Conservation (phyloP, 2,888 invertebrate species). For the Hofmannophila pseudospretella region DNA sequence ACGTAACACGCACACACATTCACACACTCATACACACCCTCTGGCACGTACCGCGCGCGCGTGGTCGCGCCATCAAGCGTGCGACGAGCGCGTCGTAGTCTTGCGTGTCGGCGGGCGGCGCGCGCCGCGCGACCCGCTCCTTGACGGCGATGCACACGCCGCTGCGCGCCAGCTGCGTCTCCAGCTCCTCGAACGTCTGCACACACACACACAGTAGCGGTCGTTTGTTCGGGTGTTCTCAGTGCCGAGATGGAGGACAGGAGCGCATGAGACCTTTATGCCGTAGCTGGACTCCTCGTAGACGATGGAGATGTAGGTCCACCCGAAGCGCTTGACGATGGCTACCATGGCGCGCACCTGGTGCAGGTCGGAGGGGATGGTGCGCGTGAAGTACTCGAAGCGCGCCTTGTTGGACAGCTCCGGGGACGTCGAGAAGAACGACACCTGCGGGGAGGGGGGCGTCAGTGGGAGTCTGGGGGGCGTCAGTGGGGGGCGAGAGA, state of each 20-base stretch:
- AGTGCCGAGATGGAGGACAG: neutral
- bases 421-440: conserved; percentile 95
- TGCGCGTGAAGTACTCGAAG: conserved; percentile 95
- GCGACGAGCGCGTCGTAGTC: conserved; percentile 92
- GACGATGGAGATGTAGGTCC: conserved; percentile 96
- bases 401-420: conserved; percentile 95
- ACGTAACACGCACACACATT: too few relatives aligned
- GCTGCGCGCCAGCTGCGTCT: conserved; percentile 87
- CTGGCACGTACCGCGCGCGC: conserved; percentile 86
- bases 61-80: conserved; percentile 87
- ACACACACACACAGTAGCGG: too few relatives aligned
- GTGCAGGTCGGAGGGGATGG: conserved; percentile 95
- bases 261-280: too few relatives aligned
- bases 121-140: conserved; percentile 89
- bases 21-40: too few relatives aligned
- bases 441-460: conserved; percentile 82
- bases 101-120: conserved; percentile 93
- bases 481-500: neutral
- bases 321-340: conserved; percentile 89
- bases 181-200: conserved; percentile 95
- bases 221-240: too few relatives aligned
- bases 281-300: conserved; percentile 98
- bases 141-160: conserved; percentile 96
- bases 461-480: neutral
- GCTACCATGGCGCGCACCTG: conserved; percentile 97